Evolutionary conservation across 2,888 invertebrate species (phyloP), one percentile per base, ranked within the genome.

Genomic region (Sialis fuliginosa): DNA sequence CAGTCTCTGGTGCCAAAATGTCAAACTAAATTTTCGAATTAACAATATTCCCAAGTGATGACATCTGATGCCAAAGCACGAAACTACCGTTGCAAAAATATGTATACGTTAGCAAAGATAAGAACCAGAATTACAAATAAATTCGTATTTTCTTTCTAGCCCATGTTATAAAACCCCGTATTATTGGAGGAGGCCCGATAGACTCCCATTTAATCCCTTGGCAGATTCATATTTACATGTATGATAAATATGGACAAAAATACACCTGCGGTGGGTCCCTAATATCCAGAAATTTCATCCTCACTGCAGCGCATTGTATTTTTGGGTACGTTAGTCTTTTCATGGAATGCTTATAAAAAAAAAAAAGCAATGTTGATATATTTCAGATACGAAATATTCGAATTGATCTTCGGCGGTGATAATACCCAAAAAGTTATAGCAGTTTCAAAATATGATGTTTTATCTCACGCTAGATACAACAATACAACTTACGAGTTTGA

Each of bases 261-360:
- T 44, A 35, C 22, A 44, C 35, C 6, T 44, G 44, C 35, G 44
- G 44, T 13, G 44, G 44, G 7, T 44, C 44, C 22, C 35, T 44
- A 13, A 44, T 44, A 31, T 44, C 44, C 4, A 12, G 13, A 22
- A 34, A 34, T 44, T 32, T 44, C 10, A 32, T 44, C 8, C 22
- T 44, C 33, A 44, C 44, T 6, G 44, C 44, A 6, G 44, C 44
- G 8, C 44, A 44, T 44, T 44, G 44, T 44, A 7, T 44, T 33
- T 22, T 44, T 34, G 44, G 34, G 44, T 44, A 44, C 9, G 44
- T 34, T 33, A 22, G 12, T 6, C 13, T 2, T 2, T 43, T 43
- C 31, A 6, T 2, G 32, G 6, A 32, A 12, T 10, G 13, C 32
- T 43, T 4, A 30, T 10, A 43, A 2, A n/a, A 33, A 9, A 35